Percentiles rank a stretch among this genome's conserved stretches.
Evolutionary conservation across 2,113 vertebrate species (phyloP).

Genomic region (Phyllopteryx taeniolatus): DNA sequence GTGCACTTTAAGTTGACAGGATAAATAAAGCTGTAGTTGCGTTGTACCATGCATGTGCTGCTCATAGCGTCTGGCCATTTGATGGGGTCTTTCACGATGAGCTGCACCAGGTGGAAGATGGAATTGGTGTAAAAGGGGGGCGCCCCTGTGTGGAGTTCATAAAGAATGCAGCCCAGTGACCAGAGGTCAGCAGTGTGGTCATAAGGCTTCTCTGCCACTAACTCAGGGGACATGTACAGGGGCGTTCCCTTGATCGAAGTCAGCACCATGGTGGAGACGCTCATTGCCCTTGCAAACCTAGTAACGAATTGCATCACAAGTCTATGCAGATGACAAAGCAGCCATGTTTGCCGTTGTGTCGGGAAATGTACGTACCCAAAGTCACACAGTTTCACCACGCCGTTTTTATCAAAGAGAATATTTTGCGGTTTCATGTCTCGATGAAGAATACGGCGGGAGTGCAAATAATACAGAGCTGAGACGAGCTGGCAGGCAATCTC

Average conservation of each 20-base stretch:
- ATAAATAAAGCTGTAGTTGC: background rate
- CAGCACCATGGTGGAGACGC: conserved; percentile 90
- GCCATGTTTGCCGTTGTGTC: background rate
- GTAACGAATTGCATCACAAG: conserved; percentile 4
- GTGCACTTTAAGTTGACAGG: background rate
- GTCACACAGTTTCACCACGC: conserved; percentile 92
- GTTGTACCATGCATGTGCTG: conserved; percentile 80
- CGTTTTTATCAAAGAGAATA: conserved; percentile 88
- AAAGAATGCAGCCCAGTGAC: conserved; percentile 95
- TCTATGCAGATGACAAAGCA: background rate
- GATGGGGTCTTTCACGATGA: conserved; percentile 85
- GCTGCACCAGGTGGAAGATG: conserved; percentile 90
- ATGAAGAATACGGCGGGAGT: conserved; percentile 95
- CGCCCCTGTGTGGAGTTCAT: conserved; percentile 88
- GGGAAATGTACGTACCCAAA: conserved; percentile 80
- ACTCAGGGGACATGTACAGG: conserved; percentile 95
- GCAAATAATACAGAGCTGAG: conserved; percentile 95
- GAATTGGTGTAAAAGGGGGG: conserved; percentile 95
- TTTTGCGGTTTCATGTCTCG: conserved; percentile 99
- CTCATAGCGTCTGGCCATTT: conserved; percentile 87
- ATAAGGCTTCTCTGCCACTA: conserved; percentile 90
- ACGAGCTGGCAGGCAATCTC: conserved; percentile 89
- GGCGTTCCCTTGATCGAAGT: conserved; percentile 97
- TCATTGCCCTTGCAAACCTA: conserved; percentile 95
- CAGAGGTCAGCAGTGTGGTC: conserved; percentile 94